Conservation (phyloP, 2,797 vertebrate genomes). For the Neopelma chrysocephalum region DNA sequence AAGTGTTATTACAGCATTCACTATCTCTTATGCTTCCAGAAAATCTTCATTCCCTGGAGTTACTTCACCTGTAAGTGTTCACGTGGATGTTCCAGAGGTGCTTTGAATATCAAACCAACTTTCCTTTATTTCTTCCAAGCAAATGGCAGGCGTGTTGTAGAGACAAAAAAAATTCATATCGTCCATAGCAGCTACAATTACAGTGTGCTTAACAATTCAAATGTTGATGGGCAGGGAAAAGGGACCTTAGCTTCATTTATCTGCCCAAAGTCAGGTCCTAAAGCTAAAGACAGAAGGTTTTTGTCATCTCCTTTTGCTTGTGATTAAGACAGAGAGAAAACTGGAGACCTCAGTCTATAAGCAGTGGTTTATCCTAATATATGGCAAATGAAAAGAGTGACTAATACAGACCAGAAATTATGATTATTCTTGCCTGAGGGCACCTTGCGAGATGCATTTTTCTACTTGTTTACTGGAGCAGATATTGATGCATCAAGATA, state of each 20-base stretch:
- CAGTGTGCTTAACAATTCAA: background rate
- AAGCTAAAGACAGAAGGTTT: background rate
- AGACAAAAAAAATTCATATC: background rate
- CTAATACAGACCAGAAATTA: background rate
- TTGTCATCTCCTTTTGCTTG: background rate
- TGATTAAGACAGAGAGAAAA: background rate
- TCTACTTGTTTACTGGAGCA: background rate
- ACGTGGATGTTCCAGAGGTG: background rate
- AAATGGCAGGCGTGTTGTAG: background rate
- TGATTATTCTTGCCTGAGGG: background rate
- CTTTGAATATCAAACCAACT: background rate
- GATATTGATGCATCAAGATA: background rate
- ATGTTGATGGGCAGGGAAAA: background rate
- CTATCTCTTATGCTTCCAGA: background rate
- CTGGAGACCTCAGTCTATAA: background rate
- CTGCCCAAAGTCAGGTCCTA: background rate
- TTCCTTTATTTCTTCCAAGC: background rate
- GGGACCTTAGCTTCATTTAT: background rate
- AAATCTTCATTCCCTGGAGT: background rate
- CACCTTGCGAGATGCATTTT: background rate
- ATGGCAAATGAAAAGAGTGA: background rate
- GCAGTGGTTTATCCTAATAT: background rate
- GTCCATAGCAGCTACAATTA: background rate
- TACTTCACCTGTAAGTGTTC: background rate
- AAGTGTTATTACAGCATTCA: background rate